phyloP scores from a whole-genome alignment of 2,797 vertebrate species.

The Chaetophractus vellerosus region DNA sequence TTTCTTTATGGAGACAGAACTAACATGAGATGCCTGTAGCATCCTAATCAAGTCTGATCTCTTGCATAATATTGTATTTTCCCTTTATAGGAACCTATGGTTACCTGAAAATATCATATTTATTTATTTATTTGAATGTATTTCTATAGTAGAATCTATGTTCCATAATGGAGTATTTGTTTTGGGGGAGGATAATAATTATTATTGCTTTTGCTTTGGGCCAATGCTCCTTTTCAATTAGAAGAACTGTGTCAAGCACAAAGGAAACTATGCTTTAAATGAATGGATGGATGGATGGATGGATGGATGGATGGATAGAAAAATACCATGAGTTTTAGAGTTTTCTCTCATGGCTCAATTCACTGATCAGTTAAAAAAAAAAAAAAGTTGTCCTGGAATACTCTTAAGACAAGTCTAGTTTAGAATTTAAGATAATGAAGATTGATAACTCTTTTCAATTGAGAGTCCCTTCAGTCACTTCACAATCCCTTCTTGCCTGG shows the following conservation, averaged over 20 bases:
- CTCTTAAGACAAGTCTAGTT: neutral
- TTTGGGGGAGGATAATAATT: no score
- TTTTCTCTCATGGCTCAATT: neutral
- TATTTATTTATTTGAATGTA: neutral
- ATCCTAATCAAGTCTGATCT: no score
- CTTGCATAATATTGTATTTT: neutral
- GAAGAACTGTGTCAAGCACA: neutral
- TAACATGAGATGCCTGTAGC: no score
- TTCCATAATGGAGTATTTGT: neutral
- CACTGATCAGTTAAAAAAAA: neutral
- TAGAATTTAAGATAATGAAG: constrained; percentile 41
- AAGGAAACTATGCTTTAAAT: neutral
- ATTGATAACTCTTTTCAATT: neutral
- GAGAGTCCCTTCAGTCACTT: neutral
- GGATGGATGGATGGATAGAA: neutral
- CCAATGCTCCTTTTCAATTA: neutral
- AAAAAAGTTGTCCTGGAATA: neutral
- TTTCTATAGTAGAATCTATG: neutral
- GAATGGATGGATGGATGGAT: neutral
- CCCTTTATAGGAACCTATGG: neutral
- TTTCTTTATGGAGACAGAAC: no score
- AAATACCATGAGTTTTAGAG: neutral
- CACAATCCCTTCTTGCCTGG: neutral
- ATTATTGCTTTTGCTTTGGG: neutral
- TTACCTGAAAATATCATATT: neutral